Base-by-base conservation (phyloP, 2,113 vertebrate genomes). In the Amblyornis subalaris region DNA sequence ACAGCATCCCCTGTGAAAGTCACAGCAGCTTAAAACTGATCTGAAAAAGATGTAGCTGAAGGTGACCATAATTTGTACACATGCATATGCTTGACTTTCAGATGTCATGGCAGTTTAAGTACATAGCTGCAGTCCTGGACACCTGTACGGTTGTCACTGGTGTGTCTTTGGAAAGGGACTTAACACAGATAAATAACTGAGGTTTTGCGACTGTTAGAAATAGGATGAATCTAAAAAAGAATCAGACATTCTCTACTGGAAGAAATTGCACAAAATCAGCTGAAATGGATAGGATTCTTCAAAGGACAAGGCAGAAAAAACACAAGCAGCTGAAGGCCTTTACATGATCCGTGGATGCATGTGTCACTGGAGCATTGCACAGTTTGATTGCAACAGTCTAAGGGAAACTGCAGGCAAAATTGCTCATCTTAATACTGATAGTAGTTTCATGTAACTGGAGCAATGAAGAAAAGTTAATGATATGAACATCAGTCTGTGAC, bases 331-430 rank as follows among this genome's bases (percentile, higher is more conserved):
- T 71, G 29, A 85, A 62, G 18, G 10, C 25, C 16, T 65, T 3
- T 1, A 14, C 0, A 0, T 51, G 23, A 14, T 42, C 16, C 19
- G 6, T 35, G n/a, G 21, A 7, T 88, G 6, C 2, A 36, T 21
- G 61, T 16, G 14, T 9, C 31, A 25, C 25, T 47, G 20, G 11
- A 54, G 9, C 21, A 12, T 38, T 35, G 23, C 10, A 21, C 12
- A 16, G 5, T n/a, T 78, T 62, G 16, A 64, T 36, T 66, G 48
- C n/a, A 67, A 22, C 10, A 12, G 5, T 54, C 7, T 29, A 20
- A 51, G 12, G 9, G 14, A 74, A 91, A 25, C 11, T 62, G 12
- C 21, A 55, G 70, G 10, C 6, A 67, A 64, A 91, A 60, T 8
- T 54, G 7, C 8, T 78, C 26, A 8, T 58, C 35, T 54, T 29